Evolutionary conservation across 1,140 invertebrate genomes (phyloP), one percentile per base, ranked within the genome.

Genomic region (Lasaia peninsularis): DNA sequence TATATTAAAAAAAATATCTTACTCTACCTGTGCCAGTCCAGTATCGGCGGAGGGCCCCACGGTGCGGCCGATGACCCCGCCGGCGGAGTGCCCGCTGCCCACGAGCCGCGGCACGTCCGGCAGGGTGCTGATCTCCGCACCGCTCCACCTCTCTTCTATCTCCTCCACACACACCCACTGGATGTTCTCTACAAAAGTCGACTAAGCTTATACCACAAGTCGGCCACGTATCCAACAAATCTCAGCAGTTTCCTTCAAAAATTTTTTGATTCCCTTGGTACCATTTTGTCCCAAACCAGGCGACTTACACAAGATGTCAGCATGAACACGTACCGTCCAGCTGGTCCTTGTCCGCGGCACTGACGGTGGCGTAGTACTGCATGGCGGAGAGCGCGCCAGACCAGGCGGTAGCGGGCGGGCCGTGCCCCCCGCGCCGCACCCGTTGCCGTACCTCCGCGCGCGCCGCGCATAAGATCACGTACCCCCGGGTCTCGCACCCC

Each of bases 361-460:
- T 96, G 21, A 99, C 97, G 24, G 98, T 99, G 1, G 97, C 97
- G 90, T 99, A 99, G 89, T 99, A 99, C 92, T 99, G 98, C 97
- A 99, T 99, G 85, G 97, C 98, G 79, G 98, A 97, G 1, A 99
- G 90, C 55, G 95, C 94, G 7, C 98, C 97, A 50, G 96, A 94
- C 97, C 98, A 99, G 0, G 98, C 98, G 1, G 96, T 97, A 89
- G 99, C 99, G 8, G 96, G 94, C 11, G 97, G 95, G 1, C 97
- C 96, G n/a, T 94, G 90, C 78, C 99, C 97, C 57, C 97, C 96
- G n/a, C 94, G 90, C 78, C 99, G 97, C 57, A 96, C 92, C 50
- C 95, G 91, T 81, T 99, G 97, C 3, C 97, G 86, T 66, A 99
- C 96, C 86, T 98, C 96, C 0, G 98, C 96, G 74, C 98, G 98